Percentiles rank a stretch among this genome's conserved stretches.
Evolutionary conservation across 2,113 vertebrate species (phyloP).

Genomic region (Nothocercus nigrocapillus): DNA sequence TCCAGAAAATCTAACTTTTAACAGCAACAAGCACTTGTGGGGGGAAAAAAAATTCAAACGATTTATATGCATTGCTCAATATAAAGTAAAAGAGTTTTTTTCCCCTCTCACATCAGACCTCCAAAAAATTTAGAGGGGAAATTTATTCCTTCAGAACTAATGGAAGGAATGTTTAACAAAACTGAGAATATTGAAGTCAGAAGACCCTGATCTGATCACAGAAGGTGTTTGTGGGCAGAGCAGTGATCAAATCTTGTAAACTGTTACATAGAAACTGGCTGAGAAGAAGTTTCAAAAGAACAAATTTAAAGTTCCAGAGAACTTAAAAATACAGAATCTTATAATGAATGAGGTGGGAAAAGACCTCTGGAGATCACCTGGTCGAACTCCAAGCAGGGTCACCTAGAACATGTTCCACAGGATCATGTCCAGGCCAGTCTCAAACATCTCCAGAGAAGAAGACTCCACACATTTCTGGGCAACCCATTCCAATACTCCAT

Average conservation of each 20-base stretch:
- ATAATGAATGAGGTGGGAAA: no score
- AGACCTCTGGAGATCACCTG: no score
- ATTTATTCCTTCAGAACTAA: not conserved
- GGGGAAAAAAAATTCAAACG: not conserved
- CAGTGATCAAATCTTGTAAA: not conserved
- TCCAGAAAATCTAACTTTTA: slow-evolving; percentile 19
- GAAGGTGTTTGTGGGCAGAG: not conserved
- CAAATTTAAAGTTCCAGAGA: not conserved
- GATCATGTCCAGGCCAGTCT: no score
- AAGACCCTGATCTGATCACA: not conserved
- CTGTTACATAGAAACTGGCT: not conserved
- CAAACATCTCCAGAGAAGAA: no score
- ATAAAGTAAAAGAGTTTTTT: not conserved
- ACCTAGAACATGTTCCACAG: no score
- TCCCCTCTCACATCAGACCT: not conserved
- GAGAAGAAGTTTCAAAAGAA: not conserved
- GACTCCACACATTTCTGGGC: no score
- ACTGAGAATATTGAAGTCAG: not conserved
- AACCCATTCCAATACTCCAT: no score
- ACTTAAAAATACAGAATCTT: not conserved
- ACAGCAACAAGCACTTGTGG: not conserved
- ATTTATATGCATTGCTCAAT: not conserved
- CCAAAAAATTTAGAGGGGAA: not conserved
- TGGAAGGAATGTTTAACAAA: not conserved
- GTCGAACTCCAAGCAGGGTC: no score